A percentile compares a stretch with the other conserved stretches of the same genome.
Evolutionary conservation across 64 coral and sea anemone genomes (phyloP).

Genomic region (Hydrozoanthus tunicans): DNA sequence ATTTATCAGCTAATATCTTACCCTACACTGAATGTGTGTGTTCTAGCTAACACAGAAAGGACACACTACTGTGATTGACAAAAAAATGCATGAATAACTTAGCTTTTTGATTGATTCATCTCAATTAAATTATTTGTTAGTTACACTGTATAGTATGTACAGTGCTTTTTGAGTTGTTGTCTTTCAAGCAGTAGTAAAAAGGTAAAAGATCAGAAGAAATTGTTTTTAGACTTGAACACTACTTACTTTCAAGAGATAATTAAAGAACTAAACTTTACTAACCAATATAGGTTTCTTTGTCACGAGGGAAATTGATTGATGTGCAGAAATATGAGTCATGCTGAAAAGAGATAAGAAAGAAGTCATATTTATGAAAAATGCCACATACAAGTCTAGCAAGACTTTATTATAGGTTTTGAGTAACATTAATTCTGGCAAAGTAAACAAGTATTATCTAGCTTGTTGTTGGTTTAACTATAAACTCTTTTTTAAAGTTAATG

Average conservation of each 20-base stretch:
- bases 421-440: background rate
- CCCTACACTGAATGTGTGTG: no score
- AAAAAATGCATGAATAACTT: no score
- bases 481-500: no score
- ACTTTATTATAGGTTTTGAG: background rate
- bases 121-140: no score
- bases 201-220: no score
- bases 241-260: background rate
- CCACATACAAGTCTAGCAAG: background rate
- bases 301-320: slow-evolving; percentile 29
- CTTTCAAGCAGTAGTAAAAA: background rate
- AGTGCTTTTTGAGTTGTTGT: background rate
- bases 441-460: background rate
- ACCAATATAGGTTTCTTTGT: slow-evolving; percentile 47
- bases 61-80: no score
- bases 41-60: no score
- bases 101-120: no score
- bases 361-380: background rate
- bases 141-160: background rate
- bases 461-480: no score
- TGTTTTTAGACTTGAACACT: background rate
- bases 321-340: slow-evolving; percentile 52
- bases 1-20: no score
- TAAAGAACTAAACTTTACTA: background rate
- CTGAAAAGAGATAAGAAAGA: slow-evolving; percentile 3